Evolutionary conservation across 2,797 vertebrate genomes (phyloP).

Genomic region (Fratercula arctica): DNA sequence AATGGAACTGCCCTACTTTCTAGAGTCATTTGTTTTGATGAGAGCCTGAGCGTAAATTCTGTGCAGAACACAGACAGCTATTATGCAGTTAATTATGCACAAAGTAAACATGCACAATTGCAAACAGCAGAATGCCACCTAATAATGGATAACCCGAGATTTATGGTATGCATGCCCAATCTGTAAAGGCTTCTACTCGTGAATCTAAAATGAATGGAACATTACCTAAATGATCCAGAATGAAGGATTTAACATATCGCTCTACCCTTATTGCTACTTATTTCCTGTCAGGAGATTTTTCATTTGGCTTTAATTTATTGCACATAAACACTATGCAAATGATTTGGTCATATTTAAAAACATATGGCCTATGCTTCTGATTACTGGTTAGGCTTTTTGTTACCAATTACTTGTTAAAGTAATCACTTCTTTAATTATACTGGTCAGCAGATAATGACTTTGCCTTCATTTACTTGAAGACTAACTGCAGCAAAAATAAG

Average conservation of each 20-base stretch:
- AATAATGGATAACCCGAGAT: conserved; percentile 84
- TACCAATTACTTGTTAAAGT: conserved; percentile 75
- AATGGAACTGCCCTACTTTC: conserved; percentile 75
- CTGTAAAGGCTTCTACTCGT: conserved; percentile 78
- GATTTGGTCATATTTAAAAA: conserved; percentile 80
- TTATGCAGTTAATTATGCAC: conserved; percentile 82
- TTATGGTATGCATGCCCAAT: conserved; percentile 79
- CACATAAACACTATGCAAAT: conserved; percentile 84
- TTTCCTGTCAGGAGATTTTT: conserved; percentile 85
- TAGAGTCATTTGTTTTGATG: conserved; percentile 71
- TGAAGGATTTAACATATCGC: conserved; percentile 84
- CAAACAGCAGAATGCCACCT: conserved; percentile 78
- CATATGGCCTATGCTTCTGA: conserved; percentile 76
- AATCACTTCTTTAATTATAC: conserved; percentile 75
- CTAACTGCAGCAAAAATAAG: conserved; percentile 42
- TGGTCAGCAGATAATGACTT: conserved; percentile 69
- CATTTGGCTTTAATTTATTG: conserved; percentile 81
- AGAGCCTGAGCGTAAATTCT: conserved; percentile 72
- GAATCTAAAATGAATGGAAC: conserved; percentile 89
- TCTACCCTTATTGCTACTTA: conserved; percentile 84
- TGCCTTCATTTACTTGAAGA: conserved; percentile 51
- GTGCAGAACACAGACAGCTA: conserved; percentile 73
- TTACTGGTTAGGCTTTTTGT: conserved; percentile 71
- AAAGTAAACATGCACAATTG: conserved; percentile 82
- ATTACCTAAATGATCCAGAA: conserved; percentile 89